Percentiles rank a stretch among this genome's conserved stretches.
These are phyloP conservation scores for Calvadosia cruxmelitensis DNA, from an alignment of 30 jellyfish, hydroid and myxozoan genomes.

Conservation along the genomic window DNA sequence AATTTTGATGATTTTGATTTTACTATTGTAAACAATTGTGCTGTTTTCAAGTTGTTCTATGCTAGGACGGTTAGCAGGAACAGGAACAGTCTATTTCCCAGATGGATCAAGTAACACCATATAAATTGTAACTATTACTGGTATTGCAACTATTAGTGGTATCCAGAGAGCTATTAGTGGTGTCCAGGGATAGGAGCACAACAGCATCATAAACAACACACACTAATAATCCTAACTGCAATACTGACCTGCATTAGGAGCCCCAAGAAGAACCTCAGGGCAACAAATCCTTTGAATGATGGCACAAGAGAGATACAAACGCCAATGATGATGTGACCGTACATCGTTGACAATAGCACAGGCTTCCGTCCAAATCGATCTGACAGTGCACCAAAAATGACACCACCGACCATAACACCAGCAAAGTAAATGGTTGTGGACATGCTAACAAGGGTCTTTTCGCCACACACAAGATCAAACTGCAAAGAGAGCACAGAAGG, in stretches of 20 bases:
- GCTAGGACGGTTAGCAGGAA: no score
- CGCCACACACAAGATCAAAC: conserved; percentile 79
- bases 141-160: no score
- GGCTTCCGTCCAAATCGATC: conserved; percentile 76
- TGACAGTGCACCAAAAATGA: conserved; percentile 58
- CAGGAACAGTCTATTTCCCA: no score
- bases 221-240: no score
- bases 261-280: conserved; percentile 59
- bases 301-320: conserved; percentile 50
- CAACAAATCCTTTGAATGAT: conserved; percentile 37
- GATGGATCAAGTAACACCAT: no score
- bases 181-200: no score
- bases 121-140: no score
- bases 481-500: conserved; percentile 4
- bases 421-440: conserved; percentile 76
- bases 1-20: no score
- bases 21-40: no score
- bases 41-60: no score
- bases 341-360: conserved; percentile 46
- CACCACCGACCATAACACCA: conserved; percentile 92
- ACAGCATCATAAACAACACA: no score
- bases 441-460: conserved; percentile 45
- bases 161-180: no score
- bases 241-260: conserved; percentile 68
- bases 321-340: conserved; percentile 58